These are phyloP conservation scores for Forpus xanthops DNA, from an alignment of 2,797 vertebrate species.

Conservation along the genomic window DNA sequence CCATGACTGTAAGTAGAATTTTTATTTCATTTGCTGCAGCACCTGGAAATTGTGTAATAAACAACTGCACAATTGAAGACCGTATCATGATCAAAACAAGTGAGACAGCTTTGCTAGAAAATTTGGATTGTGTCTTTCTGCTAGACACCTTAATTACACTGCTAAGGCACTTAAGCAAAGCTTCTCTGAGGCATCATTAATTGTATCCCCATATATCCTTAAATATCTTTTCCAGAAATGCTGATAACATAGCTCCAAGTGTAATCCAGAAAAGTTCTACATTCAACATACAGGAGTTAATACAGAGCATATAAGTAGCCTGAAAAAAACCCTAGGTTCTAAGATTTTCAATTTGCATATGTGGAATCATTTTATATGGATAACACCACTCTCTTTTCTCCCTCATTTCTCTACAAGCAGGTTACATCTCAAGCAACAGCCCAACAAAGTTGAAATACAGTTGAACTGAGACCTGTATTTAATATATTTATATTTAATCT, in stretches of 20 bases:
- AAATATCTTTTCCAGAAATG: constrained; percentile 15
- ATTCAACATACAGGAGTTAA: neutral
- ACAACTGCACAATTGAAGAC: constrained; percentile 27
- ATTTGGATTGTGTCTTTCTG: neutral
- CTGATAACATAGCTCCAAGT: neutral
- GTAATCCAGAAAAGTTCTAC: neutral
- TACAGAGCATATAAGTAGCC: neutral
- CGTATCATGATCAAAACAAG: neutral
- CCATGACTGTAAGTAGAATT: neutral
- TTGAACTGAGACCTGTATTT: neutral
- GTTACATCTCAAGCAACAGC: neutral
- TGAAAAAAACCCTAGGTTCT: neutral
- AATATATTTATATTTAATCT: neutral
- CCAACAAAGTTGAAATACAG: neutral
- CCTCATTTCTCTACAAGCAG: neutral
- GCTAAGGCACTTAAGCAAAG: neutral
- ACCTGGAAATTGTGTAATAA: constrained; percentile 44
- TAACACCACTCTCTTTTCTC: neutral
- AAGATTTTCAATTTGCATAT: neutral
- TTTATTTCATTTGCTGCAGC: constrained; percentile 42
- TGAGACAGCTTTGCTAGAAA: constrained; percentile 35
- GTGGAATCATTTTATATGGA: neutral
- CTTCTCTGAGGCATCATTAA: constrained; percentile 11
- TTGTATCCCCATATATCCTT: neutral
- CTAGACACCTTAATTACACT: neutral